Conservation (phyloP, 2,888 invertebrate species). For the Meandrusa payeni region DNA sequence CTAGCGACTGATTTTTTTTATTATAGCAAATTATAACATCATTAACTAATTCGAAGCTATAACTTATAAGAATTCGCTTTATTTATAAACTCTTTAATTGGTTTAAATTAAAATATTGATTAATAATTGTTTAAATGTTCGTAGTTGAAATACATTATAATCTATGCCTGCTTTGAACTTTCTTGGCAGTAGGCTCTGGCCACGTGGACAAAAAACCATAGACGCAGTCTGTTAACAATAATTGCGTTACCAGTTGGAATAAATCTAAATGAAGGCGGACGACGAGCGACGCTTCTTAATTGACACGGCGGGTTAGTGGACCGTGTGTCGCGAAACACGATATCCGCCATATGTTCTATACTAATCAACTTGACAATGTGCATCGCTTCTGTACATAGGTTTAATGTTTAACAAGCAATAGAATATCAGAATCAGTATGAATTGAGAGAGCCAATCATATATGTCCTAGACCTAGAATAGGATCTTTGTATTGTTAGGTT, state of each 20-base stretch:
- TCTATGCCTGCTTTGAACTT: too few species aligned
- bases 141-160: too few species aligned
- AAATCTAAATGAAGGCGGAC: conserved; percentile 60
- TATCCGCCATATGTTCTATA: conserved; percentile 45
- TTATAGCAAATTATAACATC: too few species aligned
- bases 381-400: conserved; percentile 33
- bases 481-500: conserved; percentile 4
- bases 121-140: too few species aligned
- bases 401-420: conserved; percentile 12
- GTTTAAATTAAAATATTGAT: too few species aligned
- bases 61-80: too few species aligned
- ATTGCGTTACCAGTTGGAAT: conserved; percentile 59
- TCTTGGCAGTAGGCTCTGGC: too few species aligned
- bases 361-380: conserved; percentile 54
- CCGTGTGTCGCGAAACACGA: conserved; percentile 54
- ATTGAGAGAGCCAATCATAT: conserved; percentile 26
- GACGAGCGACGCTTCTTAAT: conserved; percentile 52
- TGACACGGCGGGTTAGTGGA: conserved; percentile 65
- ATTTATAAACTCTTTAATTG: too few species aligned
- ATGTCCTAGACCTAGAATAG: conserved; percentile 14
- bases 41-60: too few species aligned
- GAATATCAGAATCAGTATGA: conserved; percentile 6
- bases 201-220: conserved; percentile 3
- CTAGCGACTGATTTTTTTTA: too few species aligned
- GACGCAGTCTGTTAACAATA: conserved; percentile 45